These are phyloP conservation scores for Heterohyrax brucei DNA, from an alignment of 2,797 vertebrate species.

Conservation along the genomic window DNA sequence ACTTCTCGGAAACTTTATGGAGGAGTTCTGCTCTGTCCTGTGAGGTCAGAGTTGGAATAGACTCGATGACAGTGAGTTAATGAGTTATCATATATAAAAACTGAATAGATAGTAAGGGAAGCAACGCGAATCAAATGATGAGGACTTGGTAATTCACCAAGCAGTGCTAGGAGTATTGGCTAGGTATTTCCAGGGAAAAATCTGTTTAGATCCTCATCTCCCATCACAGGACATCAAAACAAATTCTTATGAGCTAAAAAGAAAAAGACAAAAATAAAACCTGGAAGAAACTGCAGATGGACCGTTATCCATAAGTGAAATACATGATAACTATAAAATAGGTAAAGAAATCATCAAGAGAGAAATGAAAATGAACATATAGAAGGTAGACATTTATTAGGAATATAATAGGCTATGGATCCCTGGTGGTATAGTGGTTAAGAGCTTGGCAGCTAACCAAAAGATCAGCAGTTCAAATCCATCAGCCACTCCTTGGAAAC, in stretches of 20 bases:
- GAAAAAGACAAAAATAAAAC: constrained; percentile 14
- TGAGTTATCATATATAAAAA: background rate
- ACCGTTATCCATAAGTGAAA: background rate
- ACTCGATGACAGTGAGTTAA: no score
- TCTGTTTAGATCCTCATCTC: background rate
- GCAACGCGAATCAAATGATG: background rate
- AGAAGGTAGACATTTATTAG: background rate
- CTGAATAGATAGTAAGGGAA: background rate
- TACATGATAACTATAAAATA: background rate
- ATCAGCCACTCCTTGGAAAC: no score
- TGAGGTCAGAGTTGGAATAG: no score
- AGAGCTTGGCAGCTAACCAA: no score
- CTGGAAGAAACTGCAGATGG: background rate
- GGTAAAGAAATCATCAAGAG: background rate
- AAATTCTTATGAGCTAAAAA: background rate
- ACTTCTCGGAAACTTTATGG: no score
- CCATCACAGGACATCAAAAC: background rate
- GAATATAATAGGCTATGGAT: no score
- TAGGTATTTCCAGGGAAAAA: background rate
- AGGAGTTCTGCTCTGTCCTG: no score
- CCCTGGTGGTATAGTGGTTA: no score
- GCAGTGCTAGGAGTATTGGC: background rate
- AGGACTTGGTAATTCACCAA: background rate
- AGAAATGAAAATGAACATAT: background rate
- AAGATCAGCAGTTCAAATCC: no score